A percentile compares a stretch with the other conserved stretches of the same genome.
Evolutionary conservation across 2,113 vertebrate genomes (phyloP).

Genomic region (Columba janthina): DNA sequence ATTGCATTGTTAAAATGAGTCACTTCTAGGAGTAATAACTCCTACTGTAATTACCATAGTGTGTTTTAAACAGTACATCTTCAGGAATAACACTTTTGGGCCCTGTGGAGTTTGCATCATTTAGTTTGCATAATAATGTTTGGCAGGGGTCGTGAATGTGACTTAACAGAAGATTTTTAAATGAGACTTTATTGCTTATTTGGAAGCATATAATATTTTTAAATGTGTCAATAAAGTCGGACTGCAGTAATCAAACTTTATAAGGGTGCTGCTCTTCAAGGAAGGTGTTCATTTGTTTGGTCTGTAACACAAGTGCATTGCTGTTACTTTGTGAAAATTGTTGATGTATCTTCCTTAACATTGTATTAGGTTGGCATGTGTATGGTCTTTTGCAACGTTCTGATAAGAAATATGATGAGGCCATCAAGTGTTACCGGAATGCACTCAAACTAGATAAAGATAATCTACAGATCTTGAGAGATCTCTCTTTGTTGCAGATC

Average conservation of each 20-base stretch:
- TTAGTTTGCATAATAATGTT: background rate
- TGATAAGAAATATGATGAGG: constrained; percentile 84
- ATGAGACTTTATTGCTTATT: background rate
- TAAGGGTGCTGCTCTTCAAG: background rate
- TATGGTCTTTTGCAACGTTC: constrained; percentile 82
- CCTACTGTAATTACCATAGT: background rate
- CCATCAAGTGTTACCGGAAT: constrained; percentile 83
- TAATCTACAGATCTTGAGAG: constrained; percentile 80
- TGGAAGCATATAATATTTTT: background rate
- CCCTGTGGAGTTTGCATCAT: background rate
- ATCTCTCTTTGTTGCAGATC: constrained; percentile 81
- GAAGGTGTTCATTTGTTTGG: background rate
- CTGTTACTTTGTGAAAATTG: background rate
- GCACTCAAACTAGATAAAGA: constrained; percentile 83
- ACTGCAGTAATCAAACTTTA: background rate
- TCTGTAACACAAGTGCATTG: background rate
- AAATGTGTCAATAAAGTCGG: background rate
- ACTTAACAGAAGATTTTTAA: background rate
- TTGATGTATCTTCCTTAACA: constrained; percentile 67
- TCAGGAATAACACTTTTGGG: background rate
- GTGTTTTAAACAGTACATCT: background rate
- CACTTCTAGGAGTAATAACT: background rate
- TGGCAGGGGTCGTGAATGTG: background rate
- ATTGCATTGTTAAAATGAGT: background rate
- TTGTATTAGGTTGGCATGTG: constrained; percentile 77